Base-by-base conservation (phyloP, 2,113 vertebrate species). In the Pipra filicauda region DNA sequence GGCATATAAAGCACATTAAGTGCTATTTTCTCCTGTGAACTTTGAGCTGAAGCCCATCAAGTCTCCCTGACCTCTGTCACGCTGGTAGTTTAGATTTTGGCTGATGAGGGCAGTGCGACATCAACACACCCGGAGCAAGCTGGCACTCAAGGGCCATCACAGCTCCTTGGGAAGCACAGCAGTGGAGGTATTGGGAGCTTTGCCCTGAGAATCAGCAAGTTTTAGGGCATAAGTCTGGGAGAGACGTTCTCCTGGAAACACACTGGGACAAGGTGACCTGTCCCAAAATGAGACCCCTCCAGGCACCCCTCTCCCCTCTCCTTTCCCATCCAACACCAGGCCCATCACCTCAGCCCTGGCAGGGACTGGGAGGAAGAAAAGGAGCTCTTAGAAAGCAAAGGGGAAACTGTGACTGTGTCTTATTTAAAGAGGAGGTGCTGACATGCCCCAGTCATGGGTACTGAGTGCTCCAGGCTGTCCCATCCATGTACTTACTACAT, bases 401-500 rank as follows among this genome's bases (percentile, higher is more conserved):
- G 9, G 14, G 65, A 89, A 72, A 4, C 27, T 83, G 27, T 61
- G 54, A 22, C 9, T 33, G 15, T 69, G 72, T 31, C 23, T 52
- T 41, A 2, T 55, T 58, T 44, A 54, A n/a, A 43, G 37, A 49
- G 24, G 33, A 82, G 52, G 18, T 51, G 39, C 21, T 80, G 65
- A 69, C 37, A 17, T 6, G 31, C 4, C 30, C 23, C 27, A 37
- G 23, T 10, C 0, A 0, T 6, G 30, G 26, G 14, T 59, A 43
- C 57, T 64, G 77, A 80, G 49, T 21, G 4, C 17, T 46, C 30
- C n/a, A 37, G 37, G 17, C 26, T 77, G 15, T 49, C 30, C 33
- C 35, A 37, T 48, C 58, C 8, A 8, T 16, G n/a, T 2, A 23
- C 8, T 35, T 2, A 23, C 8, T 35, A 20, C 17, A 33, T 18